A percentile compares a stretch with the other conserved stretches of the same genome.
Evolutionary conservation across 2,888 invertebrate species (phyloP).

Genomic region (Eristalis intricaria): DNA sequence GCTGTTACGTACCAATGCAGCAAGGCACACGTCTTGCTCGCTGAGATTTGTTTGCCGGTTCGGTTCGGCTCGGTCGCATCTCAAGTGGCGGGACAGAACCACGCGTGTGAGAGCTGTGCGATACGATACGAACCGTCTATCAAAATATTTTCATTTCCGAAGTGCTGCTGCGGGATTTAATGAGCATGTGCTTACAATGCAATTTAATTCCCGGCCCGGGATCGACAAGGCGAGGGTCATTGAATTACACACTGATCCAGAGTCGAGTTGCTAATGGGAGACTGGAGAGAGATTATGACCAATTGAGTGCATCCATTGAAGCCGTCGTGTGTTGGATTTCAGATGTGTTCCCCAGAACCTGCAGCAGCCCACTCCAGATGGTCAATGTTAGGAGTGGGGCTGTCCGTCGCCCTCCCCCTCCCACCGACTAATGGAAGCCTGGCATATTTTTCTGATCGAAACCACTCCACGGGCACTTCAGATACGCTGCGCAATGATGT

Average conservation of each 20-base stretch:
- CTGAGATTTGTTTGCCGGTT: neutral
- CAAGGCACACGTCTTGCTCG: neutral
- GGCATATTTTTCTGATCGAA: conserved; percentile 14
- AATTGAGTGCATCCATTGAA: conserved; percentile 33
- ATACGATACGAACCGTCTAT: conserved; percentile 47
- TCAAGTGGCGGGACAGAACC: conserved; percentile 45
- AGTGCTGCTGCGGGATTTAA: conserved; percentile 60
- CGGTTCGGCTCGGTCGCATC: neutral
- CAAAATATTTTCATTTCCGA: conserved; percentile 67
- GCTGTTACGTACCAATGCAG: conserved; percentile 10
- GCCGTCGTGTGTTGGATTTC: conserved; percentile 14
- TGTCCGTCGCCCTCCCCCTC: too few relatives aligned
- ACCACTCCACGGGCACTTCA: neutral
- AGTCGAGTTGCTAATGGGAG: conserved; percentile 40
- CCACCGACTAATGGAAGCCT: conserved; percentile 12
- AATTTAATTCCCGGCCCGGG: conserved; percentile 29
- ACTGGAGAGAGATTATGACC: conserved; percentile 37
- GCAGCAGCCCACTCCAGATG: conserved; percentile 34
- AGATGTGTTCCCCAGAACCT: conserved; percentile 34
- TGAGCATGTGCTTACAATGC: conserved; percentile 47
- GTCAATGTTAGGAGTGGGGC: conserved; percentile 21
- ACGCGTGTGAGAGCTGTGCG: neutral
- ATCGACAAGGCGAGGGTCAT: conserved; percentile 25
- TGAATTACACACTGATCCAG: conserved; percentile 32
- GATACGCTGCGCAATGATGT: neutral